phyloP scores from a whole-genome alignment of 37 sponge, comb jelly and placozoan genomes.

The Aplysina aerophoba region DNA sequence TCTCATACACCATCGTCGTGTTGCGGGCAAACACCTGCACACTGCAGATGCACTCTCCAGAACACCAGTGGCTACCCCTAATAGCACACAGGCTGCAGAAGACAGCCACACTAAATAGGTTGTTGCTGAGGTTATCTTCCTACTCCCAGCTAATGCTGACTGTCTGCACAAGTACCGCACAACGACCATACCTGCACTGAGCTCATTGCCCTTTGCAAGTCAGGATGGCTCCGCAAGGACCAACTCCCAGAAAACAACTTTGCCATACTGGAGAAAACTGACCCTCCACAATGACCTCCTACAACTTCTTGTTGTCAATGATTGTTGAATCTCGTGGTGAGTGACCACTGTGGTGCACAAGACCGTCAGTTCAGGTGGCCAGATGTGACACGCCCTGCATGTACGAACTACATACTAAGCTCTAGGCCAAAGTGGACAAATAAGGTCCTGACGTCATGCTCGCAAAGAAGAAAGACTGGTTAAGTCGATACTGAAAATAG shows the following conservation, averaged over 20 bases:
- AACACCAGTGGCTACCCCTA: neutral
- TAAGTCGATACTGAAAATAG: too few species aligned
- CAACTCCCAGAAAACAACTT: neutral
- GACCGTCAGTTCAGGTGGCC: too few species aligned
- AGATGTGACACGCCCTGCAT: too few species aligned
- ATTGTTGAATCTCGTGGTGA: too few species aligned
- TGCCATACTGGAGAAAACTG: constrained; percentile 7
- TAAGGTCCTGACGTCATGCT: too few species aligned
- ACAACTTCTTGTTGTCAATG: too few species aligned
- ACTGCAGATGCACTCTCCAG: constrained; percentile 1
- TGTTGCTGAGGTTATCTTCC: neutral
- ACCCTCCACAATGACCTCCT: constrained; percentile 15
- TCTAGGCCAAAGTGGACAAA: too few species aligned
- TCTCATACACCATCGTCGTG: too few species aligned
- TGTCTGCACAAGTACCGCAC: neutral
- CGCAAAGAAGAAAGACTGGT: too few species aligned
- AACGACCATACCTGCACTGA: neutral
- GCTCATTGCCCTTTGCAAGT: constrained; percentile 1
- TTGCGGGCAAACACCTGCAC: neutral
- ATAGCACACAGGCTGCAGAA: too few species aligned
- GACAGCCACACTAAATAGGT: neutral
- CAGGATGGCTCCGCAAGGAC: neutral
- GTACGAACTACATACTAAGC: too few species aligned
- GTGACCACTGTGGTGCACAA: too few species aligned
- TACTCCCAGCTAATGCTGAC: neutral